phyloP scores from a whole-genome alignment of 2,113 vertebrate genomes.

The Bombycilla garrulus region DNA sequence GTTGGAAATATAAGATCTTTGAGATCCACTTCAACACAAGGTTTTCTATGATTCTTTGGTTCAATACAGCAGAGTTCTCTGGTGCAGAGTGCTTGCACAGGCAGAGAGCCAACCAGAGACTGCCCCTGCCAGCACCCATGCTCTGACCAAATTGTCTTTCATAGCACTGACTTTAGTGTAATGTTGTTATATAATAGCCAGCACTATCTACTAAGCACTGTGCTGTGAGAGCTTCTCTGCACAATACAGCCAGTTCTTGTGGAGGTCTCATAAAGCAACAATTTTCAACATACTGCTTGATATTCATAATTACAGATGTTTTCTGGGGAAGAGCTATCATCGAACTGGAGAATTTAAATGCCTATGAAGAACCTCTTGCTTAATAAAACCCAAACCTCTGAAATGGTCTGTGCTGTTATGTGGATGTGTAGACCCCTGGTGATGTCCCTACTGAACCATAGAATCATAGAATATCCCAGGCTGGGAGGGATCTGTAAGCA shows the following conservation, averaged over 20 bases:
- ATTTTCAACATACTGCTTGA: neutral
- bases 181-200: neutral
- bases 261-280: neutral
- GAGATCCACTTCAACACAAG: neutral
- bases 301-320: neutral
- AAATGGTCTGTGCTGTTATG: neutral
- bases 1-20: neutral
- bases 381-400: neutral
- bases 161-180: neutral
- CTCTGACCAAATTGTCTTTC: neutral
- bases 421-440: neutral
- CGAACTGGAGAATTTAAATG: neutral
- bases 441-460: too few relatives aligned
- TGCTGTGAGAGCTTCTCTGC: neutral
- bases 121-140: accelerated
- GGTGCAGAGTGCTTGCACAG: neutral
- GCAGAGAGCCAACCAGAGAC: neutral
- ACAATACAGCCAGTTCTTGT: neutral
- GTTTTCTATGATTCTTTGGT: neutral
- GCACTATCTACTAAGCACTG: neutral
- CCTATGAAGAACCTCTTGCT: neutral
- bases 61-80: neutral
- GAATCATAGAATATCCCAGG: neutral
- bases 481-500: neutral
- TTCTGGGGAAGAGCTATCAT: neutral